These are phyloP conservation scores for Diarsia rubi DNA, from an alignment of 2,888 invertebrate genomes.

Conservation along the genomic window DNA sequence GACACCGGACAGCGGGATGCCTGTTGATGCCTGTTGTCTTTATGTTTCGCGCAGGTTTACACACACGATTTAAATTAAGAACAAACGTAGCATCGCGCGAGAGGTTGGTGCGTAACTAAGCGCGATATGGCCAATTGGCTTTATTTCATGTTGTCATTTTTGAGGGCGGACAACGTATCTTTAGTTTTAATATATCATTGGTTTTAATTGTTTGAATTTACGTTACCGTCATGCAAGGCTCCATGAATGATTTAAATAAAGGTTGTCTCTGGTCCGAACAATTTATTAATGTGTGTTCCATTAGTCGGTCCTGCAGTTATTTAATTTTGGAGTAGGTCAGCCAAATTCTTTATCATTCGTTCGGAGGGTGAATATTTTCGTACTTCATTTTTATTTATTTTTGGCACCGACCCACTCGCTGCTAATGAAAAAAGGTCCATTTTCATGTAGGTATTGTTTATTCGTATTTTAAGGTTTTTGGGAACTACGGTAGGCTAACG, in stretches of 20 bases:
- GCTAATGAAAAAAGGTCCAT: neutral
- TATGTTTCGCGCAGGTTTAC: too few relatives aligned
- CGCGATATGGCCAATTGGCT: too few relatives aligned
- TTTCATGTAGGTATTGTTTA: neutral
- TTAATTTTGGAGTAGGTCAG: slow-evolving; percentile 34
- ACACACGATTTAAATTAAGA: too few relatives aligned
- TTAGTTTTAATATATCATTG: too few relatives aligned
- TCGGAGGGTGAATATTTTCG: slow-evolving; percentile 9
- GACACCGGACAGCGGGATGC: too few relatives aligned
- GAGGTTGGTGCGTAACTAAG: too few relatives aligned
- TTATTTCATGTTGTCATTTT: too few relatives aligned
- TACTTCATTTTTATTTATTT: slow-evolving; percentile 14
- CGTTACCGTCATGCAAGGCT: neutral
- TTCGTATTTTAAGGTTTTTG: neutral
- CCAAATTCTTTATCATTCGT: slow-evolving; percentile 25
- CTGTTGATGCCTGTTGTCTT: too few relatives aligned
- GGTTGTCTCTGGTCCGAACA: slow-evolving; percentile 15
- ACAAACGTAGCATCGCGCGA: too few relatives aligned
- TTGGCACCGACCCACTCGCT: neutral
- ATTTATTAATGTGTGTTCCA: slow-evolving; percentile 35
- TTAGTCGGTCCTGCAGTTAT: slow-evolving; percentile 33
- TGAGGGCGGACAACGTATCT: too few relatives aligned
- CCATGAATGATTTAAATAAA: slow-evolving; percentile 16
- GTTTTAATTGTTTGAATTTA: neutral
- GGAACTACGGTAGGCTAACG: neutral